A percentile compares a stretch with the other conserved stretches of the same genome.
Conservation (phyloP, 2,888 invertebrate genomes). For the Spilosoma lubricipeda region DNA sequence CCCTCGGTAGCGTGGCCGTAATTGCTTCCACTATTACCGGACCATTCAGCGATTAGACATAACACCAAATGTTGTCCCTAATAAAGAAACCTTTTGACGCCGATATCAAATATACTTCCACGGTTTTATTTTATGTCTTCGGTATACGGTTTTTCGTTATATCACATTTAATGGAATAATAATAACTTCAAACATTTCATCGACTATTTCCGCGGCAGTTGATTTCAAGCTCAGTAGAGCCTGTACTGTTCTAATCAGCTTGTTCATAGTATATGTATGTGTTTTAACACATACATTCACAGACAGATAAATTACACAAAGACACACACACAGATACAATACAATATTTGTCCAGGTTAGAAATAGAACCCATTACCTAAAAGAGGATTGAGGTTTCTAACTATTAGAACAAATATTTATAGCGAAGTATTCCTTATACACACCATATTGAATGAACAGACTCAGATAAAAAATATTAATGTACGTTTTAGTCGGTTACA, state of each 20-base stretch:
- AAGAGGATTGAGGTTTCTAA: neutral
- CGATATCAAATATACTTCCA: neutral
- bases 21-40: slow-evolving; percentile 55
- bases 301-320: too few species aligned
- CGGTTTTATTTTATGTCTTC: neutral
- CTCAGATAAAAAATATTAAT: neutral
- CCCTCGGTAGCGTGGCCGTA: slow-evolving; percentile 47
- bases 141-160: too few species aligned
- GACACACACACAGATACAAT: too few species aligned
- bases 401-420: neutral
- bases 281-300: too few species aligned
- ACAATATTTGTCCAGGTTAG: too few species aligned
- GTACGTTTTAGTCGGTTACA: neutral
- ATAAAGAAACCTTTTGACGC: slow-evolving; percentile 30
- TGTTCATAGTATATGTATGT: too few species aligned
- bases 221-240: too few species aligned
- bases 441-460: neutral
- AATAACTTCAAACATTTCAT: neutral
- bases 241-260: too few species aligned
- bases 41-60: slow-evolving; percentile 40
- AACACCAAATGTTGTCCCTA: slow-evolving; percentile 30
- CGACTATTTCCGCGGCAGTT: too few species aligned
- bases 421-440: neutral
- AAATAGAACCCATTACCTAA: neutral
- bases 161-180: neutral